Evolutionary conservation across 2,888 invertebrate genomes (phyloP), one percentile per base, ranked within the genome.

Genomic region (Neria commutata): DNA sequence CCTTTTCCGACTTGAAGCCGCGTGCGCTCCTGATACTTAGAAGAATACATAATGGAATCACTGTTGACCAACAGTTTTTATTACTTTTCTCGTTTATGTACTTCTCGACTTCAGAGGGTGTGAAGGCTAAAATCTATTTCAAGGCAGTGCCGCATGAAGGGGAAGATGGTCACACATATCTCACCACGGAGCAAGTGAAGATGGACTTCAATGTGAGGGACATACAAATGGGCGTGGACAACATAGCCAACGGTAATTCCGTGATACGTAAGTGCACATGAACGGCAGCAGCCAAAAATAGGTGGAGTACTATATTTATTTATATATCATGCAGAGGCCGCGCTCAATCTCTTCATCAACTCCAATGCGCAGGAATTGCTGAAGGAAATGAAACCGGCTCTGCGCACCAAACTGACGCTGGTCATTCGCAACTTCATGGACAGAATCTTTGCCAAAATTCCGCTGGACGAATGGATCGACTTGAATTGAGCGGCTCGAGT

Each of bases 331-430:
- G 23, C 85, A 93, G 93, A 92, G 80, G 92, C 92, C 16, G 93
- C 92, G 14, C 80, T 93, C 62, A 93, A 93, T 81, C 83, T 92
- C 48, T 93, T 93, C 83, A 93, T 93, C 79, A 93, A 93, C 80
- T 89, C 91, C 1, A 92, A 93, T 79, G 88, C 91, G 0, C 92
- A 93, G 73, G 93, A 93, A 66, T 82, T 93, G 14, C 81, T 93
- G 47, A 91, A 90, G 74, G 93, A 93, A 82, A 93, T 93, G 93
- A 93, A 93, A 74, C 93, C 93, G 0, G 88, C 91, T 71, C 83
- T 93, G 57, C 89, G 91, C 73, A 85, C 86, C 62, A 92, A 93
- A 78, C 83, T 93, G 25, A 86, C 91, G 6, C 85, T 86, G 65
- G 88, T 91, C 64, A 90, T 92, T 87, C 86, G 87, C 24, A 85